Evolutionary conservation across 2,888 invertebrate species (phyloP).

Genomic region (Eupsilia transversa): DNA sequence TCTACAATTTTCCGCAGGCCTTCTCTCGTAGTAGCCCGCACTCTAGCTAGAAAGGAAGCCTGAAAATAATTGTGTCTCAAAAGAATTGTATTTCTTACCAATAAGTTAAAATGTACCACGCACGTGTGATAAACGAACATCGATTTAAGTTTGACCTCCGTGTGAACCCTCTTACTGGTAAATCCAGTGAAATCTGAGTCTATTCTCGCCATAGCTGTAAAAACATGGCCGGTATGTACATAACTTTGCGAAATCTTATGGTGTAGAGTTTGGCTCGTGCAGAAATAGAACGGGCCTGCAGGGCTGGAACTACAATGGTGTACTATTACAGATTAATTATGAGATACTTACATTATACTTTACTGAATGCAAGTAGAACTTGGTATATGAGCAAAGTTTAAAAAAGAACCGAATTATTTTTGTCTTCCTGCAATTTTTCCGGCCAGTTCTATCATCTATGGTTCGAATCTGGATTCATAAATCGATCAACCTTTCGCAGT

Average conservation of each 20-base stretch:
- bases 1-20: too few species aligned
- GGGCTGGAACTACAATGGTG: conserved; percentile 53
- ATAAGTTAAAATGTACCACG: too few species aligned
- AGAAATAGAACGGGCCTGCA: conserved; percentile 62
- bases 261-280: conserved; percentile 59
- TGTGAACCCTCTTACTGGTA: conserved; percentile 46
- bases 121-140: conserved; percentile 1
- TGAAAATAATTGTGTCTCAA: background rate
- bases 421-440: background rate
- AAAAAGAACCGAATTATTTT: background rate
- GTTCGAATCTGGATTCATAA: background rate
- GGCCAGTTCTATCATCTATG: background rate
- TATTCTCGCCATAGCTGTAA: conserved; percentile 61
- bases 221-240: conserved; percentile 60
- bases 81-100: background rate
- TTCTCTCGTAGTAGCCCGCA: too few species aligned
- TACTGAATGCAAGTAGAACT: background rate
- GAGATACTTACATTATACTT: background rate
- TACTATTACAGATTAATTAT: conserved; percentile 13
- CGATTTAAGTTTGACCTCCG: conserved; percentile 27
- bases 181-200: conserved; percentile 51
- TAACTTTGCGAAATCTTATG: conserved; percentile 64
- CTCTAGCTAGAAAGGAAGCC: background rate
- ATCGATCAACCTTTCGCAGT: background rate
- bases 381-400: background rate